A percentile compares a stretch with the other conserved stretches of the same genome.
Conservation (phyloP, 2,888 invertebrate species). For the Acleris cristana region DNA sequence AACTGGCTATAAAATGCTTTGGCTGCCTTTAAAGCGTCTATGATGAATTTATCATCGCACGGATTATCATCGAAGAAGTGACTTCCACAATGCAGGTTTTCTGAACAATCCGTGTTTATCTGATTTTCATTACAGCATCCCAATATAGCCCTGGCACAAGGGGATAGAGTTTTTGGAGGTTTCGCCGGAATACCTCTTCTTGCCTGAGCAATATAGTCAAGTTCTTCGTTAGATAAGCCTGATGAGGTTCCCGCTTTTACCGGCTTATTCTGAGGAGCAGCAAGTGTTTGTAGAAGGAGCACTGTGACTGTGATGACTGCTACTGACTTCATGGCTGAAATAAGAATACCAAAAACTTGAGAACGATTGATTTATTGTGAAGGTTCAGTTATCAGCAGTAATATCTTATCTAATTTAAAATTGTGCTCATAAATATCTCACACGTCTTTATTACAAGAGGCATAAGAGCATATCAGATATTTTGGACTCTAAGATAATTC, state of each 20-base stretch:
- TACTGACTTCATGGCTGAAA: slow-evolving; percentile 58
- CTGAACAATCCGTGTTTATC: slow-evolving; percentile 86
- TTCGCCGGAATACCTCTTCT: slow-evolving; percentile 50
- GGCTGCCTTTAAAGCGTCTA: slow-evolving; percentile 82
- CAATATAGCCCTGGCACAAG: slow-evolving; percentile 90
- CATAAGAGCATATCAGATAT: too few relatives aligned
- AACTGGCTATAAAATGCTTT: slow-evolving; percentile 66
- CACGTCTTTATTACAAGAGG: too few relatives aligned
- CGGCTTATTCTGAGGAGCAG: slow-evolving; percentile 51
- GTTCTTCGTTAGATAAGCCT: slow-evolving; percentile 61
- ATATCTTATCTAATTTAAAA: too few relatives aligned
- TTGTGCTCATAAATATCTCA: too few relatives aligned
- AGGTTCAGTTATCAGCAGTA: too few relatives aligned
- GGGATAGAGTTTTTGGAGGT: slow-evolving; percentile 68
- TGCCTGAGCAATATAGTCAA: slow-evolving; percentile 59
- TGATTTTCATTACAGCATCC: slow-evolving; percentile 86
- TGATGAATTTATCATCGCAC: slow-evolving; percentile 85
- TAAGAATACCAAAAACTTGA: slow-evolving; percentile 27
- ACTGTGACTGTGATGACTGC: slow-evolving; percentile 47
- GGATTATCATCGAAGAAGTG: slow-evolving; percentile 90
- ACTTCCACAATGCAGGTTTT: slow-evolving; percentile 87
- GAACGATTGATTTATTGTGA: too few relatives aligned
- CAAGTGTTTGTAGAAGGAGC: slow-evolving; percentile 48
- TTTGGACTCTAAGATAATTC: too few relatives aligned
- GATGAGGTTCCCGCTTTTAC: slow-evolving; percentile 61